Base-by-base conservation (phyloP, 2,113 vertebrate genomes). In the Fulmarus glacialis region DNA sequence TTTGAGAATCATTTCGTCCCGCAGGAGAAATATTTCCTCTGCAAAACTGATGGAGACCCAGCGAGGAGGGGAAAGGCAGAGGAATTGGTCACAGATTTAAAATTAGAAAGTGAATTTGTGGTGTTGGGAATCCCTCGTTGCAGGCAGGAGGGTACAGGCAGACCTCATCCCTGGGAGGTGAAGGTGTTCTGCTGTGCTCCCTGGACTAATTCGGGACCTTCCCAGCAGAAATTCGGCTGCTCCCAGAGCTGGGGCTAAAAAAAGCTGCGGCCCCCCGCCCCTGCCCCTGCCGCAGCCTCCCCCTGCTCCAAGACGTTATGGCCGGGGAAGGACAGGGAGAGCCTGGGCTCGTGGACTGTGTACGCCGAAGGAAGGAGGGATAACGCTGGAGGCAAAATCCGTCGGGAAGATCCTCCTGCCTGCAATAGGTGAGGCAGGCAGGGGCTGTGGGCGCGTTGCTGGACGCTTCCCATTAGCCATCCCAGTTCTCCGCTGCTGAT, bases 21-120 rank as follows among this genome's bases (percentile, higher is more conserved):
- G 38, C 71, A 70, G 62, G 87, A 89, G 68, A 67, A 87, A 55
- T 56, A 58, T 67, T 91, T 90, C 48, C 30, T 74, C 36, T 60
- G 52, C 45, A 85, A 91, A 92, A 72, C 27, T 59, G 87, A 60
- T 80, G 60, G 82, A 90, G 70, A 82, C 71, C 13, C 30, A 85
- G 27, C 0, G 4, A 85, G 78, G 34, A 92, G 34, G 45, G 27
- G 48, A 87, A 79, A 71, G 43, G 63, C 34, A 66, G 70, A 94
- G 58, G 82, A 67, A 73, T 91, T 84, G 92, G 70, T 91, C 3
- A 4, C 68, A 74, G 78, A 70, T 89, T 93, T 96, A 87, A 93
- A 97, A 80, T 84, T 73, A 92, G 86, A 63, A 88, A 79, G 38
- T 53, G 71, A 87, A 38, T 87, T 95, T 93, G 56, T 90, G 72